Evolutionary conservation across 1,140 invertebrate species (phyloP), one percentile per base, ranked within the genome.

Genomic region (Acyrthosiphon pisum): DNA sequence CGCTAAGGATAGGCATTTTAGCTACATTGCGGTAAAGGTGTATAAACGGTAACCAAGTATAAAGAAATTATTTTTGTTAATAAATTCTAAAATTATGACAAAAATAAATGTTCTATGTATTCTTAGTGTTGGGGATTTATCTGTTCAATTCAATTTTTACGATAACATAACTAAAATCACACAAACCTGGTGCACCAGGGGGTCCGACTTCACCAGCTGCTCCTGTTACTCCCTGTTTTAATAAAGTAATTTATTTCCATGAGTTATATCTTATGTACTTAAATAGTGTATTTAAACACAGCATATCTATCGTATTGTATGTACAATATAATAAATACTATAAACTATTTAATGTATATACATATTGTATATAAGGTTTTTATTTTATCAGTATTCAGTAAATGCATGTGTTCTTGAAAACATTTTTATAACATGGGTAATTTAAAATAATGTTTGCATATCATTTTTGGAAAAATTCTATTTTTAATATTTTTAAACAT

Each of bases 171-270:
- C 2, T 56, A 30, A 37, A 56, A 35, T 53, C 2, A 90, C 6
- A 93, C 91, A 41, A 83, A 93, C 91, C 93, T 84, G 89, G 60
- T 76, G 37, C 68, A 94, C 96, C 96, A 94, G 96, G 93, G 48
- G 92, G 93, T 93, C 96, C 96, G 94, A 95, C 94, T 90, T 96
- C 95, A 68, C 97, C 97, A 81, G 96, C 94, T 41, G 95, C 95
- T 68, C 97, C 97, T 60, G 96, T 96, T 53, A 96, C 95, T 8
- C 97, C 97, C 93, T 94, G 26, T 56, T 84, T 44, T 91, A 60
- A 90, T 41, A 89, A 48, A 83, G 41, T 92, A 37, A 84, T 1
- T 50, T 35, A 84, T 56, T 76, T n/a, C 30, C 30, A 76, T n/a
- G 4, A n/a, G n/a, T 60, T 30, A 30, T 60, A 11, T n/a, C n/a